Evolutionary conservation across 1,140 invertebrate genomes (phyloP), one percentile per base, ranked within the genome.

Genomic region (Stegodyphus dumicola): DNA sequence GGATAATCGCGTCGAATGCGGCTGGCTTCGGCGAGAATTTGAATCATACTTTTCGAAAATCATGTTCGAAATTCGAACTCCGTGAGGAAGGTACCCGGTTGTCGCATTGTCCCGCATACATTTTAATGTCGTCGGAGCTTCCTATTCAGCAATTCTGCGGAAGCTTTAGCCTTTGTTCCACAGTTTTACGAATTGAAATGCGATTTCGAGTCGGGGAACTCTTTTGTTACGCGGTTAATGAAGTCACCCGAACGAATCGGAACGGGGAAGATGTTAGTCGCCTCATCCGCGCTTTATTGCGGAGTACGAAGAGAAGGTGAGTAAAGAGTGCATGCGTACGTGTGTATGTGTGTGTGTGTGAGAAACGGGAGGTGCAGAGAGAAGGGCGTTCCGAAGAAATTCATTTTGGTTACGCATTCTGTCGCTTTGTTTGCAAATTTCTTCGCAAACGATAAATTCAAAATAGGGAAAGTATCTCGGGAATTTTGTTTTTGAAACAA

Each of bases 141-240:
- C 77, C 51, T 18, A 67, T 79, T 79, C 77, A 79, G 7, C 77
- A 69, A 48, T 48, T 74, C 13, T 7, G 51, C n/a, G 5, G 15
- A 74, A 52, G 13, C n/a, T 33, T 80, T 60, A n/a, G n/a, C 54
- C 48, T 80, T 80, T 80, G 78, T 80, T 73, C 69, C 18, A 18
- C 54, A 67, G 52, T 69, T 79, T 70, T 70, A 69, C 54, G 51
- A 60, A 79, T 79, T 54, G 65, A 70, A 69, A 65, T 77, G 77
- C 77, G 65, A 78, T 78, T 79, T 79, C 77, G 60, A 69, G 51
- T 80, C 78, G 7, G 78, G 51, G 53, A 52, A 33, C 56, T 52
- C 66, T 80, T 80, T 80, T 80, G 78, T 80, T 67, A 53, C 67
- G 78, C 78, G 53, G 52, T 56, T 80, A 80, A 80, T 80, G 78